These are phyloP conservation scores for Panopea generosa DNA, from an alignment of 2,888 invertebrate genomes.

Conservation along the genomic window DNA sequence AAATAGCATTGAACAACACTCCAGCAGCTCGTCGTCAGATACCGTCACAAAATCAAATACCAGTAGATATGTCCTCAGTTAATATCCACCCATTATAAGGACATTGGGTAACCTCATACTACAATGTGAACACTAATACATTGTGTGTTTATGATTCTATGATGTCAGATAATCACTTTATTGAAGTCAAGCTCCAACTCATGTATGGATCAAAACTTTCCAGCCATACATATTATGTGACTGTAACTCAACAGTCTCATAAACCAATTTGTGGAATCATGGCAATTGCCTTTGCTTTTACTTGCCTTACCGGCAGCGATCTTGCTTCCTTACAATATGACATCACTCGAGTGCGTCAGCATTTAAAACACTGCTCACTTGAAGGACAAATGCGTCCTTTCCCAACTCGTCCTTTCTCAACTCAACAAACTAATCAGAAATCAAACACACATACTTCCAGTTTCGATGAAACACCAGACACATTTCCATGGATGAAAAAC, in stretches of 20 bases:
- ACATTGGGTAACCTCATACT: conserved; percentile 28
- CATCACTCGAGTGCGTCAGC: conserved; percentile 9
- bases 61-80: conserved; percentile 11
- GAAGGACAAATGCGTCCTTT: conserved; percentile 10
- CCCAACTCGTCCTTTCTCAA: too few species aligned
- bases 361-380: conserved; percentile 7
- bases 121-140: conserved; percentile 6
- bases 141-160: conserved; percentile 20
- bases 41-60: neutral
- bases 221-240: neutral
- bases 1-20: neutral
- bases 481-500: neutral
- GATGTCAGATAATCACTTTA: neutral
- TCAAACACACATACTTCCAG: neutral
- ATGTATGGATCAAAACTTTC: conserved; percentile 17
- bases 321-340: conserved; percentile 8
- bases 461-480: neutral
- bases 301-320: conserved; percentile 13
- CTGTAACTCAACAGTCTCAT: conserved; percentile 14
- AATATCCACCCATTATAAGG: conserved; percentile 18
- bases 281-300: conserved; percentile 22
- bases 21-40: too few species aligned
- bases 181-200: conserved; percentile 8
- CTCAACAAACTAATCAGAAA: neutral
- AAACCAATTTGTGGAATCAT: conserved; percentile 19